Base-by-base conservation (phyloP, 2,113 vertebrate species). In the Chaenocephalus aceratus region DNA sequence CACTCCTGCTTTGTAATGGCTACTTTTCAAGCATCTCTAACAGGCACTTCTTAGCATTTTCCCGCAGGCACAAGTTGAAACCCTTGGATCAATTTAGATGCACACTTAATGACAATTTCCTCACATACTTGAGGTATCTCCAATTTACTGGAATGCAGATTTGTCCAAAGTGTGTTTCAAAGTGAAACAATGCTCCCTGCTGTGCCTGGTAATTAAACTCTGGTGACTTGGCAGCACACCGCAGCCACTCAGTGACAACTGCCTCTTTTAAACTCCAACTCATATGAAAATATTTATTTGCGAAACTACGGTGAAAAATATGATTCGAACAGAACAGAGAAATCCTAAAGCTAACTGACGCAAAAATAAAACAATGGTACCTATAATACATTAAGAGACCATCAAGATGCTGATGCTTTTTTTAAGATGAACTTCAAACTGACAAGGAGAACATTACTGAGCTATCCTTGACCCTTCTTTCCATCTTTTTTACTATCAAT, bases 181-280 rank as follows among this genome's bases (percentile, higher is more conserved):
- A 89, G 80, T 84, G 84, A 75, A 77, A 82, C 7, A 44, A 70
- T 0, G 26, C 63, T 86, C 79, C 90, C 89, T 21, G 78, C 83
- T 86, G 88, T 48, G 82, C 15, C 71, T 70, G 23, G 67, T 84
- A 90, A 93, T 92, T 84, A 87, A 66, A 80, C 82, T 77, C 52
- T 67, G 60, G 77, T 79, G 82, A 80, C 83, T 84, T 72, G 66
- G 80, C 75, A 86, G 78, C 57, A 64, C 60, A 64, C 54, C 67
- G 6, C 52, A 52, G 71, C 52, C 51, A 60, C 79, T 49, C 48
- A 86, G 61, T 12, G 16, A 62, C 75, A 70, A 72, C 64, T 58
- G 57, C 58, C 53, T 82, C 45, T 49, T 87, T 87, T 78, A 78
- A 72, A 89, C 79, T 57, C 48, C n/a, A 26, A 68, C 58, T 80